Base-by-base conservation (phyloP, 2,888 invertebrate genomes). In the Scaptomyza flava region DNA sequence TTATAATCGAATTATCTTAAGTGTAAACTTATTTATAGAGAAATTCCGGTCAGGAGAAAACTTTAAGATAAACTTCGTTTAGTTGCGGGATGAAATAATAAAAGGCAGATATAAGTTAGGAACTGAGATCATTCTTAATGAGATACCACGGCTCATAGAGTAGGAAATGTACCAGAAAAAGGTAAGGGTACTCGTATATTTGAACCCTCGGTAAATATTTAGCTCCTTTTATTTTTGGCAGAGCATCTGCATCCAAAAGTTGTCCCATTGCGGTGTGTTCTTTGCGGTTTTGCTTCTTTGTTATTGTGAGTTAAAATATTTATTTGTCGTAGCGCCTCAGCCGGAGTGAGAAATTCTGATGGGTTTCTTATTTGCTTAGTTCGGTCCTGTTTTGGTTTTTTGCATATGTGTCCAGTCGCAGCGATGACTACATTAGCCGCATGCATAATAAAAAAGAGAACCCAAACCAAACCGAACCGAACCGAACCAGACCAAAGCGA, bases 271-370 rank as follows among this genome's bases (percentile, higher is more conserved):
- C 53, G 23, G 17, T 14, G 51, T 43, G 17, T 17, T n/a, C n/a
- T n/a, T n/a, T 60, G 60, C 64, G 51, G 41, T 34, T 17, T 14
- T 68, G 77, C 68, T 82, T 79, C 79, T 86, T 89, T 51, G 84
- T 87, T 87, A 85, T 85, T 83, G 89, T 86, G 89, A 87, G 83
- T 75, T 89, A 89, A 83, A 89, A 89, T 89, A 89, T 89, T 89
- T 89, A 89, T 89, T 89, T 89, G 89, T 89, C 89, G 89, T 88
- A 89, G 89, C 89, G 89, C 89, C 89, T 89, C 17, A 79, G 77
- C 50, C 88, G 83, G 87, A 89, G 89, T 89, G 89, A 89, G 89
- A 85, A 85, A 85, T 85, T 87, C 84, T 85, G 84, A 85, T 85
- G 84, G 84, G 87, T 85, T 85, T 85, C 84, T 85, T 85, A 85